Conservation (phyloP, 2,888 invertebrate genomes). For the Sinelater perroti region DNA sequence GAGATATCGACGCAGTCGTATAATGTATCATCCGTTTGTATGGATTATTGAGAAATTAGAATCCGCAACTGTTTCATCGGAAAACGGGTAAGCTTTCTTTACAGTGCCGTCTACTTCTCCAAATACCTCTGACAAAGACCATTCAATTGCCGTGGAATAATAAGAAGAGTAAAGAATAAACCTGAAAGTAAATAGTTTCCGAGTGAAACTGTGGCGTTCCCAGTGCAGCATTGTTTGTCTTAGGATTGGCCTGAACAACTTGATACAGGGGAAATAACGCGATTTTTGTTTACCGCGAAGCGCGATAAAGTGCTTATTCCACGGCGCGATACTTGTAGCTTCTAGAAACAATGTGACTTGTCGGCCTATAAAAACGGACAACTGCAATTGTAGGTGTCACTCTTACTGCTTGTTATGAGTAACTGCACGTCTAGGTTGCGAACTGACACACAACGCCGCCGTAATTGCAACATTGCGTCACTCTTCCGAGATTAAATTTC, state of each 20-base stretch:
- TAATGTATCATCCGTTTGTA: too few species aligned
- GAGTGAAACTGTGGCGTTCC: slow-evolving; percentile 18
- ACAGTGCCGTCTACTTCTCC: slow-evolving; percentile 12
- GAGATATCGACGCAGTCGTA: too few species aligned
- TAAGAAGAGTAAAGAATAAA: slow-evolving; percentile 15
- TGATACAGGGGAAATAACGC: slow-evolving; percentile 20
- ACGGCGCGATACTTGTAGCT: slow-evolving; percentile 3
- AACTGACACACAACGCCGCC: not conserved
- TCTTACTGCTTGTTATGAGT: slow-evolving; percentile 16
- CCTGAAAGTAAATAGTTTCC: slow-evolving; percentile 16
- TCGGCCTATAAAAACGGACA: slow-evolving; percentile 3
- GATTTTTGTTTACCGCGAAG: slow-evolving; percentile 18
- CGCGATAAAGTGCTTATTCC: slow-evolving; percentile 3
- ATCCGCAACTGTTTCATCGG: not conserved
- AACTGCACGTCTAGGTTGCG: slow-evolving; percentile 2
- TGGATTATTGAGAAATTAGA: too few species aligned
- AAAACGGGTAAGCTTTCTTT: slow-evolving; percentile 10
- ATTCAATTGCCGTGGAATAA: slow-evolving; percentile 17
- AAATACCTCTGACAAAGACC: slow-evolving; percentile 16
- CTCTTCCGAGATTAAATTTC: too few species aligned
- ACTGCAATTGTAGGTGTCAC: slow-evolving; percentile 18
- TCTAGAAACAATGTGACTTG: slow-evolving; percentile 13
- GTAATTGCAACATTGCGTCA: too few species aligned
- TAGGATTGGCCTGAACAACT: slow-evolving; percentile 18
- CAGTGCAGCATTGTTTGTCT: slow-evolving; percentile 20